phyloP scores from a whole-genome alignment of 1,140 invertebrate species.

The Sitophilus oryzae region DNA sequence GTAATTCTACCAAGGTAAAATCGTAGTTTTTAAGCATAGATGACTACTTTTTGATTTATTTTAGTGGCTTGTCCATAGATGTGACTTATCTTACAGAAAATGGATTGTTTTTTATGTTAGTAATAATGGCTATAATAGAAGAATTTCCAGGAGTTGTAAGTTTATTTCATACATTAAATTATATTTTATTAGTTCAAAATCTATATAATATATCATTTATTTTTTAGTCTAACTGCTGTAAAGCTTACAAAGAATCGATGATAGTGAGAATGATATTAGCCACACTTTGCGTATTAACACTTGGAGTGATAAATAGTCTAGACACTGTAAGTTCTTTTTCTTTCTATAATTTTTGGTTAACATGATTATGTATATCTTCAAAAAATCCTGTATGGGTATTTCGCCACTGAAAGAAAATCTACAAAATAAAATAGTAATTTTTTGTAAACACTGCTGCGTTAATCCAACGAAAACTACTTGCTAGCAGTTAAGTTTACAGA shows the following conservation, averaged over 20 bases:
- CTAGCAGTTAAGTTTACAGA: too few species aligned
- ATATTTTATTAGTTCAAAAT: background rate
- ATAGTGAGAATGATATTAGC: slow-evolving; percentile 51
- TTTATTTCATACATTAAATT: background rate
- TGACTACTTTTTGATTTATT: slow-evolving; percentile 9
- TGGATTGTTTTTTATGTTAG: slow-evolving; percentile 27
- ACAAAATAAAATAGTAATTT: too few species aligned
- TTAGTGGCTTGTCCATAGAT: slow-evolving; percentile 28
- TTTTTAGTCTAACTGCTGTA: slow-evolving; percentile 45
- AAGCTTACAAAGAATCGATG: slow-evolving; percentile 50
- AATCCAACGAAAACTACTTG: too few species aligned
- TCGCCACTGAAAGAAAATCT: too few species aligned
- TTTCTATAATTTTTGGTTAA: too few species aligned
- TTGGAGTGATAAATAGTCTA: slow-evolving; percentile 52
- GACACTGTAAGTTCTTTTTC: slow-evolving; percentile 57
- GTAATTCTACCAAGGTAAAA: slow-evolving; percentile 52
- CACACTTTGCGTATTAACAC: slow-evolving; percentile 49
- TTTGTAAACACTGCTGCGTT: too few species aligned
- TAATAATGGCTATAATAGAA: slow-evolving; percentile 27
- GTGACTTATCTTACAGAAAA: slow-evolving; percentile 26
- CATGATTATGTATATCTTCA: too few species aligned
- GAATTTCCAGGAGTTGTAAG: slow-evolving; percentile 27
- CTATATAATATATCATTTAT: background rate
- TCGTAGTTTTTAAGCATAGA: background rate
- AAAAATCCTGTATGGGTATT: too few species aligned